These are phyloP conservation scores for Drosophila differens DNA, from an alignment of 2,888 invertebrate genomes.

Conservation along the genomic window DNA sequence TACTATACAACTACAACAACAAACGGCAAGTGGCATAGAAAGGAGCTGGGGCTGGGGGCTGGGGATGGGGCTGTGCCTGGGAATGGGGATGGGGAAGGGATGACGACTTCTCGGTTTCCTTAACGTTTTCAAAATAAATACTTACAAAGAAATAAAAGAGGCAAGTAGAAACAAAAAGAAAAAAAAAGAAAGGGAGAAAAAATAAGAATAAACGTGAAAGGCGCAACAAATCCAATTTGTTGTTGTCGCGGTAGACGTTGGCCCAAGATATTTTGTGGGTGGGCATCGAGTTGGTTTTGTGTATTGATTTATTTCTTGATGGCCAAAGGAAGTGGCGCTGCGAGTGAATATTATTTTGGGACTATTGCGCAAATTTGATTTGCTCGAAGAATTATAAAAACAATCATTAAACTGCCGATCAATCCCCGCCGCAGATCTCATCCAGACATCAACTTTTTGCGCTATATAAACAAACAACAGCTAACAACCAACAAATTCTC, in stretches of 20 bases:
- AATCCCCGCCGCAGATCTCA: constrained; percentile 32
- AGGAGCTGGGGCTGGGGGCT: background rate
- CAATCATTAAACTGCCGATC: constrained; percentile 63
- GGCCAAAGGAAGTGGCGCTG: constrained; percentile 55
- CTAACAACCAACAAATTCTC: constrained; percentile 23
- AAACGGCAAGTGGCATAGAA: constrained; percentile 7
- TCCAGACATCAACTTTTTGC: constrained; percentile 70
- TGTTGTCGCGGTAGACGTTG: constrained; percentile 42
- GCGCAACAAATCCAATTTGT: constrained; percentile 70
- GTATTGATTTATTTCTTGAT: constrained; percentile 56
- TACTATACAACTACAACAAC: constrained; percentile 10
- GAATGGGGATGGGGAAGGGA: constrained; percentile 16
- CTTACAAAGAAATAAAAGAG: constrained; percentile 52
- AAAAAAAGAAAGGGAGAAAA: constrained; percentile 11
- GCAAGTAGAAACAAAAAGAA: constrained; percentile 10
- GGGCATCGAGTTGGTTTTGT: constrained; percentile 28
- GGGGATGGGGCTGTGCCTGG: constrained; percentile 1
- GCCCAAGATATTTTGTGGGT: constrained; percentile 4
- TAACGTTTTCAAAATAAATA: constrained; percentile 66
- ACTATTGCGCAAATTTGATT: constrained; percentile 69
- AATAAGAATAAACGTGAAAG: constrained; percentile 33
- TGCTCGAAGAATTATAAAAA: constrained; percentile 60
- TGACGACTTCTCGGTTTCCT: constrained; percentile 66
- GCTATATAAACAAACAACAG: constrained; percentile 67
- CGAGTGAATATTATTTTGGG: constrained; percentile 60